Percentiles rank a stretch among this genome's conserved stretches.
Evolutionary conservation across 2,113 vertebrate species (phyloP).

Genomic region (Psilopogon haemacephalus): DNA sequence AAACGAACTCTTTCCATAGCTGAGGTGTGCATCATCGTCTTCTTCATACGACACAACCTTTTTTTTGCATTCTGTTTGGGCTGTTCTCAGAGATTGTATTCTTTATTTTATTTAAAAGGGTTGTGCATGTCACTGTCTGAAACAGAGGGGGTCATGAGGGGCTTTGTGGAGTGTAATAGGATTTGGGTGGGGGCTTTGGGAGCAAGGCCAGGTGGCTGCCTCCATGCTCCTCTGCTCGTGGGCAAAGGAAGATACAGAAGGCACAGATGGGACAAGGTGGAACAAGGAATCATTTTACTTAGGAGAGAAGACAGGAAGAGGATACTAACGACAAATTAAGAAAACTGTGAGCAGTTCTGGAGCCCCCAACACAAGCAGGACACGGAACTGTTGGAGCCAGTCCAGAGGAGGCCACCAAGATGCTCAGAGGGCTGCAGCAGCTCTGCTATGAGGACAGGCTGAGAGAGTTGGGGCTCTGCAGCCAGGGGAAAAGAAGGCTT

Average conservation of each 20-base stretch:
- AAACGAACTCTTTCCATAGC: not conserved
- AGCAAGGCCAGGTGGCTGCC: not conserved
- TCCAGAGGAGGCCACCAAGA: no score
- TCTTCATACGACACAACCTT: not conserved
- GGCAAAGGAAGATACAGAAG: not conserved
- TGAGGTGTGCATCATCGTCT: not conserved
- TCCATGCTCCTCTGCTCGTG: not conserved
- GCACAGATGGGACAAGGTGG: not conserved
- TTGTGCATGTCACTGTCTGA: rapidly evolving
- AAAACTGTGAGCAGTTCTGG: not conserved
- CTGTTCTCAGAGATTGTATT: not conserved
- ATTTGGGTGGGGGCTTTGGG: not conserved
- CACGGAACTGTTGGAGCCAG: no score
- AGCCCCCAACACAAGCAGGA: no score
- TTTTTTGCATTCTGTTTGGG: not conserved
- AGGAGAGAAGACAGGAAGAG: not conserved
- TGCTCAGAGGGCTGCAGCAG: no score
- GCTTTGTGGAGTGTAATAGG: not conserved
- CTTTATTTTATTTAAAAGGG: not conserved
- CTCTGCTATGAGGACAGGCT: no score
- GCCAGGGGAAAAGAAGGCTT: no score
- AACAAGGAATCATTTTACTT: not conserved
- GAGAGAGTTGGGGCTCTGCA: no score
- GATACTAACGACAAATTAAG: not conserved
- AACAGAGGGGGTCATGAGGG: not conserved